These are phyloP conservation scores for Lutraria lutraria DNA, from an alignment of 2,888 invertebrate genomes.

Conservation along the genomic window DNA sequence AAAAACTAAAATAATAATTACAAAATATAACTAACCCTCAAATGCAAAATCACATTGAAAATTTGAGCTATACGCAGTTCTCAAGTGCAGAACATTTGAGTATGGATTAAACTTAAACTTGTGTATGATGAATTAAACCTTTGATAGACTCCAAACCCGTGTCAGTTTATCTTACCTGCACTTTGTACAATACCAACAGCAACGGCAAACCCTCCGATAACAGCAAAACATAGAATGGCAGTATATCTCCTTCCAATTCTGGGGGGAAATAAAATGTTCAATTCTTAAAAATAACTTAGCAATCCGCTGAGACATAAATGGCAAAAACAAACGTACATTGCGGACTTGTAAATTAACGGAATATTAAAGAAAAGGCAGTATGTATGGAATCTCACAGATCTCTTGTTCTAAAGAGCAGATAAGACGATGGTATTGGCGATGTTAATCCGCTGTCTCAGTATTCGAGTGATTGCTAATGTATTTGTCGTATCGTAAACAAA, in stretches of 20 bases:
- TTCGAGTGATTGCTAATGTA: no score
- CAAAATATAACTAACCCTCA: background rate
- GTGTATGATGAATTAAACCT: background rate
- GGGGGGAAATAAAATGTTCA: background rate
- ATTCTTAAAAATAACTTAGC: no score
- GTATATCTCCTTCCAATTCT: constrained; percentile 48
- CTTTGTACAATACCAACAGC: constrained; percentile 47
- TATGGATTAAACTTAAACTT: background rate
- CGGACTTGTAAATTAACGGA: background rate
- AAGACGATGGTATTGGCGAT: background rate
- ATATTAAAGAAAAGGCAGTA: background rate
- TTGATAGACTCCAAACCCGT: background rate
- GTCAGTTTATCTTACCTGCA: constrained; percentile 28
- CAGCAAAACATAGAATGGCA: constrained; percentile 41
- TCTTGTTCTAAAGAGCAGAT: background rate
- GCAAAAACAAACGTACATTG: background rate
- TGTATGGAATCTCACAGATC: background rate
- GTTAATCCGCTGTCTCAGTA: no score
- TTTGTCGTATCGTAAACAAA: no score
- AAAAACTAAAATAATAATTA: no score
- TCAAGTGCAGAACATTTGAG: background rate
- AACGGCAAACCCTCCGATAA: constrained; percentile 16
- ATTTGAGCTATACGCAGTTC: background rate
- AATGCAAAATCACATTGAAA: background rate
- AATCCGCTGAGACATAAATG: background rate